These are phyloP conservation scores for Tiliacea aurago DNA, from an alignment of 2,888 invertebrate species.

Conservation along the genomic window DNA sequence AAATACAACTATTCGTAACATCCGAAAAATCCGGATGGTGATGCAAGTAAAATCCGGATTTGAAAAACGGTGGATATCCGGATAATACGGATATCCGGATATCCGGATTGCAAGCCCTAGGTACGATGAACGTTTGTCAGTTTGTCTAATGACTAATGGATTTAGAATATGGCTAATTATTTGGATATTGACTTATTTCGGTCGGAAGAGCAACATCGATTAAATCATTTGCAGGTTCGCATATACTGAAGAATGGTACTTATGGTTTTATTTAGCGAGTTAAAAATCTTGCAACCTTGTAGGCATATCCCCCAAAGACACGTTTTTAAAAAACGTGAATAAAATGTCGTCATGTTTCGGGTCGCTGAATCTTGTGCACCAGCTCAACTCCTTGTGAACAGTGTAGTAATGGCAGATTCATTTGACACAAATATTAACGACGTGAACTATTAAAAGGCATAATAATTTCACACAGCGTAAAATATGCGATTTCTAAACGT, in stretches of 20 bases:
- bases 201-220: background rate
- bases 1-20: too few relatives aligned
- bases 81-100: too few relatives aligned
- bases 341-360: background rate
- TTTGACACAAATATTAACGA: slow-evolving; percentile 29
- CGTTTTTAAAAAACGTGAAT: background rate
- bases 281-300: background rate
- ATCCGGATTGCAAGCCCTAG: too few relatives aligned
- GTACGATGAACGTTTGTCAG: background rate
- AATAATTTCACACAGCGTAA: slow-evolving; percentile 34
- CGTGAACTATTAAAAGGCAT: slow-evolving; percentile 1
- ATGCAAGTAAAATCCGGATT: too few relatives aligned
- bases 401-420: background rate
- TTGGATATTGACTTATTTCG: background rate
- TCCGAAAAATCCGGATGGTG: too few relatives aligned
- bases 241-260: background rate
- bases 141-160: background rate
- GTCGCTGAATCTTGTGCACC: background rate
- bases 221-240: background rate
- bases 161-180: too few relatives aligned
- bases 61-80: too few relatives aligned
- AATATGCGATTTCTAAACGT: slow-evolving; percentile 52
- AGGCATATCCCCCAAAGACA: background rate
- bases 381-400: background rate
- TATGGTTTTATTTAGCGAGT: too few relatives aligned